Conservation (phyloP, 2,888 invertebrate species). For the Dicranocentrus wangi region DNA sequence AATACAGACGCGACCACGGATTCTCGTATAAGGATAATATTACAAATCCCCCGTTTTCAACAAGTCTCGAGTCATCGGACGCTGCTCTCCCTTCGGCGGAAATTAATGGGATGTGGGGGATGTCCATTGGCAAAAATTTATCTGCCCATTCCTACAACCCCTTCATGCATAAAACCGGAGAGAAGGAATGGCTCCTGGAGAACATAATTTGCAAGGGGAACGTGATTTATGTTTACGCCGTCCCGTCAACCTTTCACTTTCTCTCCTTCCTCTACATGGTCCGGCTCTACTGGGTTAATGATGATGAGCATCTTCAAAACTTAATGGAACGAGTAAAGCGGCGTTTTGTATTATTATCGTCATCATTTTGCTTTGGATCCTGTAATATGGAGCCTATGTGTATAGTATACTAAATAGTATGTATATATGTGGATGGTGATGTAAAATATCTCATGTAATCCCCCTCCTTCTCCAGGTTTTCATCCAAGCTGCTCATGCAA, state of each 20-base stretch:
- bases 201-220: slow-evolving; percentile 81
- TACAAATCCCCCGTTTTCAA: slow-evolving; percentile 18
- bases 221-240: slow-evolving; percentile 82
- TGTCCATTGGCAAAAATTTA: neutral
- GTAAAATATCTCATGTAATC: too few relatives aligned
- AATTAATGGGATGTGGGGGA: too few relatives aligned
- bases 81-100: neutral
- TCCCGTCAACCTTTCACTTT: slow-evolving; percentile 84
- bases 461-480: slow-evolving; percentile 82
- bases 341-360: too few relatives aligned
- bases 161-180: neutral
- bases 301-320: slow-evolving; percentile 88
- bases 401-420: too few relatives aligned
- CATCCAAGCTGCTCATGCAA: slow-evolving; percentile 82
- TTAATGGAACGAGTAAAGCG: slow-evolving; percentile 85
- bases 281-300: slow-evolving; percentile 83
- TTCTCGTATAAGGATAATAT: slow-evolving; percentile 79
- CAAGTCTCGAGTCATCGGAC: neutral
- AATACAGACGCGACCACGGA: slow-evolving; percentile 83
- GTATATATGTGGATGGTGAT: too few relatives aligned
- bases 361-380: too few relatives aligned
- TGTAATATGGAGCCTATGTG: too few relatives aligned
- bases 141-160: neutral
- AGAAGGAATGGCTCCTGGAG: slow-evolving; percentile 19
- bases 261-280: slow-evolving; percentile 84